Evolutionary conservation across 2,797 vertebrate species (phyloP), one percentile per base, ranked within the genome.

Genomic region (Parauchenoglanis ngamensis): DNA sequence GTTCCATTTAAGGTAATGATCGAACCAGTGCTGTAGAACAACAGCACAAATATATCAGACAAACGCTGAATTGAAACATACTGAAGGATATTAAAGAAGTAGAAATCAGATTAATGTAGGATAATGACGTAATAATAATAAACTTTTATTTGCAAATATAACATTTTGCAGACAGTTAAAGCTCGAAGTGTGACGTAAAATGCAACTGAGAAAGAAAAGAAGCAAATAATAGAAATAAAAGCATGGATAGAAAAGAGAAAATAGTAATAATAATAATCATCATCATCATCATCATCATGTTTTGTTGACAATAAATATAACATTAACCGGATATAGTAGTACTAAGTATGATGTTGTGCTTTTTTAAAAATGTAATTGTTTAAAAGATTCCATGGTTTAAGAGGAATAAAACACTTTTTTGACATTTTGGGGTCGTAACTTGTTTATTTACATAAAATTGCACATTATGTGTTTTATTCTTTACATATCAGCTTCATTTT

Each of bases 1-100:
- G 17, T 99, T 96, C 98, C 98, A 99, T 84, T 95, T 96, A 11
- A 99, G 95, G 86, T 96, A 97, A 92, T 95, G 89, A 92, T 99
- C 98, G 85, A 94, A 93, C 98, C 98, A 99, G 79, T 95, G 93
- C 98, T 99, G 92, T 88, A 65, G 8, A 72, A 89, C 7, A 83
- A 35, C 40, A 68, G 49, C 12, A 61, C 19, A 40, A 61, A 57
- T 13, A 61, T 40, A 61, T 56, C 52, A 68, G 28, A 23, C 28
- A 31, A n/a, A 68, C 56, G 19, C n/a, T 44, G 54, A 70, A 56
- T 25, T 67, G 12, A 68, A 73, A 70, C 65, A 13, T 56, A 17
- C 23, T 57, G 13, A n/a, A 44, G 4, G 8, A 44, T 67, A 7
- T 44, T 23, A 87, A 23, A 21, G 23, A 23, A 25, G 19, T 15